Conservation (phyloP, 2,797 vertebrate species). For the Anomalospiza imberbis region DNA sequence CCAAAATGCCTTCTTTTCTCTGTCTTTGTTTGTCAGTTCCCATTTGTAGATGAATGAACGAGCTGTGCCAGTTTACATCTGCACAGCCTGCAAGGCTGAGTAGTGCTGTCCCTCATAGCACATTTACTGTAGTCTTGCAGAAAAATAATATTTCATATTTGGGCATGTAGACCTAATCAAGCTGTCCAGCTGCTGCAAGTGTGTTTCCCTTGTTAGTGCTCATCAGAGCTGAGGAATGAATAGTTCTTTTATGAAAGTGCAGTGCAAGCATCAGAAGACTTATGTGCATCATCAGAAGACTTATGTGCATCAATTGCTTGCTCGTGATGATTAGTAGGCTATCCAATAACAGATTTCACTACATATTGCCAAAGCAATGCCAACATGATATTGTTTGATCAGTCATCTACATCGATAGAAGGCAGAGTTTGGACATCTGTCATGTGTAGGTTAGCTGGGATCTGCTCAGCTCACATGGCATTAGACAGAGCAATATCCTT, state of each 20-base stretch:
- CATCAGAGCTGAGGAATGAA: not conserved
- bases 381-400: not conserved
- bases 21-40: not conserved
- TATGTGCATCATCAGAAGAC: not conserved
- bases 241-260: not conserved
- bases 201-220: constrained; percentile 14
- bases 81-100: not conserved
- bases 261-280: not conserved
- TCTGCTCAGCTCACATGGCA: not conserved
- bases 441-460: not conserved
- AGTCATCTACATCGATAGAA: not conserved
- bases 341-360: not conserved
- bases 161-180: not conserved
- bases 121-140: not conserved
- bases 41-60: not conserved
- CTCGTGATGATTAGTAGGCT: not conserved
- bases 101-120: not conserved
- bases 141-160: constrained; percentile 1
- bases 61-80: not conserved
- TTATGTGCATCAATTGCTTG: not conserved
- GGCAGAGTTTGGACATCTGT: not conserved
- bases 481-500: not conserved
- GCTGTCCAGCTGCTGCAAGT: constrained; percentile 3
- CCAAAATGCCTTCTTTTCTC: not conserved
- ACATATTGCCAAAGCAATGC: not conserved